Evolutionary conservation across 1,140 invertebrate genomes (phyloP).

Genomic region (Hestina assimilis): DNA sequence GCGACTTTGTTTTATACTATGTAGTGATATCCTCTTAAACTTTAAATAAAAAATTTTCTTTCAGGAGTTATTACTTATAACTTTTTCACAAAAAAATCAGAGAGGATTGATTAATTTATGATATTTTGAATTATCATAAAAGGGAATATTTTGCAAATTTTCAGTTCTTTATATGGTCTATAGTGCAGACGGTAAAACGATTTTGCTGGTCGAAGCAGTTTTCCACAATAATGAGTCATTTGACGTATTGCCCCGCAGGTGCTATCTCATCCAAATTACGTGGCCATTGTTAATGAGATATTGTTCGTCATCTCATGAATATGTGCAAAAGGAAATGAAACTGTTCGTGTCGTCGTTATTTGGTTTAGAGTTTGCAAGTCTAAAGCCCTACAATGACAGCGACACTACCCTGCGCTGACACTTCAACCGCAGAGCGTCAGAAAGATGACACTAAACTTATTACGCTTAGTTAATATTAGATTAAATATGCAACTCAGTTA

Average conservation of each 20-base stretch:
- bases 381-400: too few species aligned
- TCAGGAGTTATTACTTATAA: too few species aligned
- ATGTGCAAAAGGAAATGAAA: slow-evolving; percentile 72
- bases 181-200: slow-evolving; percentile 30
- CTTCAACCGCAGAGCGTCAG: slow-evolving; percentile 2
- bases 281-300: slow-evolving; percentile 70
- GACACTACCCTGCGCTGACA: not conserved
- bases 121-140: too few species aligned
- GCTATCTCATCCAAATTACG: slow-evolving; percentile 70
- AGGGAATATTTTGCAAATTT: not conserved
- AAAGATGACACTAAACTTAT: not conserved
- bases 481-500: not conserved
- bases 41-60: too few species aligned
- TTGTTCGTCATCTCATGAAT: slow-evolving; percentile 66
- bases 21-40: too few species aligned
- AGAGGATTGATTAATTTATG: too few species aligned
- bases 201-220: slow-evolving; percentile 63
- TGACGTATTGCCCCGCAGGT: slow-evolving; percentile 67
- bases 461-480: not conserved
- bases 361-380: slow-evolving; percentile 15
- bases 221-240: slow-evolving; percentile 73
- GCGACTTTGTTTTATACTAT: too few species aligned
- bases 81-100: too few species aligned
- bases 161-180: not conserved
- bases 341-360: slow-evolving; percentile 52